Evolutionary conservation across 2,888 invertebrate genomes (phyloP), one percentile per base, ranked within the genome.

Genomic region (Matsumyia berberina): DNA sequence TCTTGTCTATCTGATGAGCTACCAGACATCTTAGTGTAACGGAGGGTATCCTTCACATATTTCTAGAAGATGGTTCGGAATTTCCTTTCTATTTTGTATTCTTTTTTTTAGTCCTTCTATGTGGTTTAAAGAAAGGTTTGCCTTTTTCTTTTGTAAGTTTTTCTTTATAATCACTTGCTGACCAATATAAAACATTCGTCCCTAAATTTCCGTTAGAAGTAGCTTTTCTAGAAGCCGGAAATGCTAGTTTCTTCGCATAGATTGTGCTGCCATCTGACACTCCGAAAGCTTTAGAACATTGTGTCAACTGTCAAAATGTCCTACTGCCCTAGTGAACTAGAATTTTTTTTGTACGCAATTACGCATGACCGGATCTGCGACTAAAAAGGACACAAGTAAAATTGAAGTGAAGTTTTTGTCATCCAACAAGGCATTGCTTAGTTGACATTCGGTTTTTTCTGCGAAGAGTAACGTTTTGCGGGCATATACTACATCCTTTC

Each of bases 391-490:
- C 37, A 15, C 29, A 62, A 69, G 78, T 35, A 42, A 31, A 31
- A 69, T 57, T 64, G 60, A 57, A 39, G 49, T 51, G 73, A 73
- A 62, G 51, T 24, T 67, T 67, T 62, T 55, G 53, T 60, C 77
- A 82, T 44, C 37, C 17, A 31, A 2, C 53, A 70, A 62, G 51
- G 9, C 11, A 39, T 57, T 78, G 44, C 60, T 79, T 58, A 86
- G 86, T 82, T 86, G 53, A 74, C 57, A 70, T 80, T 79, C 69
- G 55, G 57, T 17, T 66, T 69, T 85, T 42, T 49, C 33, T 24
- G 74, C 33, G 39, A 74, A 39, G 58, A 55, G 64, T 58, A 58
- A 35, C 17, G 24, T 51, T 57, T 31, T 44, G 31, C 33, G 15
- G 17, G 66, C 24, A 24, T 1, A 24, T 24, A 24, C 24, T 31